A percentile compares a stretch with the other conserved stretches of the same genome.
Evolutionary conservation across 1,140 invertebrate species (phyloP).

Genomic region (Microplitis mediator): DNA sequence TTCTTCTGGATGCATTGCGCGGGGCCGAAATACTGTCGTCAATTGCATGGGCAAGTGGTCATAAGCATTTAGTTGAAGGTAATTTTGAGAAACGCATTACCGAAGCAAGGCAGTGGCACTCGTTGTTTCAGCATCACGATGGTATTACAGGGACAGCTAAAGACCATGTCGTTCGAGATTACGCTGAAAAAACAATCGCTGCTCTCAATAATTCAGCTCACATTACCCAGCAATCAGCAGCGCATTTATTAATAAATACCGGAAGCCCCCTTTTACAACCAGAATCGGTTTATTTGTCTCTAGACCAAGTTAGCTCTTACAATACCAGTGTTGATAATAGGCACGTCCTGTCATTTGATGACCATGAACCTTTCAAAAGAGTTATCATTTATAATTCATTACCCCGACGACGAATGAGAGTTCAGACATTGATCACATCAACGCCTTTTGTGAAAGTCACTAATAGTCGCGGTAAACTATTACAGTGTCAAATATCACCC

Average conservation of each 20-base stretch:
- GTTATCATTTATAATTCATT: constrained; percentile 78
- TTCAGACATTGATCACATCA: constrained; percentile 71
- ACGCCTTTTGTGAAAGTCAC: constrained; percentile 69
- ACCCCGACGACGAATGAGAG: constrained; percentile 67
- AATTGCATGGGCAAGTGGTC: constrained; percentile 67
- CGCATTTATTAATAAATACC: constrained; percentile 50
- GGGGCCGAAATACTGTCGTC: constrained; percentile 83
- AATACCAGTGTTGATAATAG: constrained; percentile 61
- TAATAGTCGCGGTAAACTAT: constrained; percentile 63
- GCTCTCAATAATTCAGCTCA: constrained; percentile 60
- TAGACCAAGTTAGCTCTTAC: constrained; percentile 54
- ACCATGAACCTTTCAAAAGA: constrained; percentile 61
- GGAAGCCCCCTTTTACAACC: constrained; percentile 40
- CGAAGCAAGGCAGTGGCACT: constrained; percentile 77
- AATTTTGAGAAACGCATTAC: constrained; percentile 67
- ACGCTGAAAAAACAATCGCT: constrained; percentile 75
- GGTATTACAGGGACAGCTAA: constrained; percentile 94
- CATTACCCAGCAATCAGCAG: constrained; percentile 52
- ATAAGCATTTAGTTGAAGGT: too few relatives aligned
- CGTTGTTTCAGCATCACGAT: constrained; percentile 98
- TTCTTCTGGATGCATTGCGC: constrained; percentile 74
- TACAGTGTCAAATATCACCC: constrained; percentile 74
- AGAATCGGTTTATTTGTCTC: constrained; percentile 47
- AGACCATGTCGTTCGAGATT: constrained; percentile 90
- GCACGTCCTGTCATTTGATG: constrained; percentile 57